phyloP scores from a whole-genome alignment of 2,888 invertebrate genomes.

The Scaptomyza polygonia region DNA sequence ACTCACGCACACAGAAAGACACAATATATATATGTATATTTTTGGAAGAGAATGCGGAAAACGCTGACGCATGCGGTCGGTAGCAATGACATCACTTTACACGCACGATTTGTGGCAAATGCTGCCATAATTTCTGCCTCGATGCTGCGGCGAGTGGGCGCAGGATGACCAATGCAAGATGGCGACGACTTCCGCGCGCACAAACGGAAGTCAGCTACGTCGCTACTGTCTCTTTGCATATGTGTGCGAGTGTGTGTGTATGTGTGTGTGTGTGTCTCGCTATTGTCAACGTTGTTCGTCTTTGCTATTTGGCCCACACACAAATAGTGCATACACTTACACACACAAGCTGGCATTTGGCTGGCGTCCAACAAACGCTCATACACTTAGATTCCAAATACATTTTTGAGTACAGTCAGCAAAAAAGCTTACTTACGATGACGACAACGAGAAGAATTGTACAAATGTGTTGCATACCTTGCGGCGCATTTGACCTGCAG shows the following conservation, averaged over 20 bases:
- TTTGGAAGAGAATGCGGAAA: constrained; percentile 37
- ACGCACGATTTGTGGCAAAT: constrained; percentile 80
- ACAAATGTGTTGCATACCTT: constrained; percentile 56
- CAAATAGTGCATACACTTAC: constrained; percentile 14
- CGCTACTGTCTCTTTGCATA: constrained; percentile 25
- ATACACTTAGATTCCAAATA: constrained; percentile 42
- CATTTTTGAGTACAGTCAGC: constrained; percentile 74
- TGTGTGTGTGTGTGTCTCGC: constrained; percentile 36
- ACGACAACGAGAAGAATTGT: constrained; percentile 6
- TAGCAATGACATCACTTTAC: constrained; percentile 77
- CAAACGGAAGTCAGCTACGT: constrained; percentile 75
- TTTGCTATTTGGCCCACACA: constrained; percentile 65
- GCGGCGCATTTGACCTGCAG: constrained; percentile 16
- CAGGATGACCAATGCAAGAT: constrained; percentile 79
- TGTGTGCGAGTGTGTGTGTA: constrained; percentile 19
- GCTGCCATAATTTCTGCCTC: constrained; percentile 76
- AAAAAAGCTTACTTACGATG: constrained; percentile 53
- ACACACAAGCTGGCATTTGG: constrained; percentile 48
- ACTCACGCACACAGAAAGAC: constrained; percentile 32
- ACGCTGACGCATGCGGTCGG: constrained; percentile 70
- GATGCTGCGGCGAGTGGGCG: constrained; percentile 72
- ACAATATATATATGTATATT: too few relatives aligned
- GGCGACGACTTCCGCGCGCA: constrained; percentile 75
- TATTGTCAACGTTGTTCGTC: constrained; percentile 69
- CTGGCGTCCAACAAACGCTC: constrained; percentile 62